A percentile compares a stretch with the other conserved stretches of the same genome.
These are phyloP conservation scores for Syrista parreyssii DNA, from an alignment of 2,888 invertebrate genomes.

Conservation along the genomic window DNA sequence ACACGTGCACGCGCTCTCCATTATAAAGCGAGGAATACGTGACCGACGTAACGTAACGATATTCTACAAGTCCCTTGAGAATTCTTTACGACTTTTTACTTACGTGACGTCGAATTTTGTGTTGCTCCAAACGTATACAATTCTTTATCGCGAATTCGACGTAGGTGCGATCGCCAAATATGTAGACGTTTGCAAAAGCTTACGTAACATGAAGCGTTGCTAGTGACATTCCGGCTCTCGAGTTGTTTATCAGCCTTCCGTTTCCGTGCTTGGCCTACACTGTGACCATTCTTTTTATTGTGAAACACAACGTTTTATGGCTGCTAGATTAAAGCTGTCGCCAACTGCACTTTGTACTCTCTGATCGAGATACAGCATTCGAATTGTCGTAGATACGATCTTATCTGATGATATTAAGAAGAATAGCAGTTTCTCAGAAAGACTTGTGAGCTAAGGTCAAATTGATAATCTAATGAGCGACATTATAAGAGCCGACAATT, in stretches of 20 bases:
- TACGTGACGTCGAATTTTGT: neutral
- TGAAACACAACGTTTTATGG: neutral
- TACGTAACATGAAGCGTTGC: neutral
- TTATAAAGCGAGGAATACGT: conserved; percentile 24
- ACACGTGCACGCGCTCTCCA: neutral
- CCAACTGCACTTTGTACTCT: neutral
- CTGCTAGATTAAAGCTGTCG: too few species aligned
- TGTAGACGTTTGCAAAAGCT: neutral
- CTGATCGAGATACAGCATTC: neutral
- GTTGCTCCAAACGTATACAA: neutral
- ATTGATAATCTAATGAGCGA: neutral
- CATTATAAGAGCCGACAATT: neutral
- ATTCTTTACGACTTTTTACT: neutral
- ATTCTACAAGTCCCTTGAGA: neutral
- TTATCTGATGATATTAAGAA: neutral
- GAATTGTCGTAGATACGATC: neutral
- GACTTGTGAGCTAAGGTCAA: neutral
- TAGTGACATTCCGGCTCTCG: neutral
- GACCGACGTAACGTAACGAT: conserved; percentile 28
- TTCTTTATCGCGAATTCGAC: neutral
- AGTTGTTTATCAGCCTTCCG: neutral
- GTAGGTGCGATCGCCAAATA: neutral
- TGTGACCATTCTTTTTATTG: neutral
- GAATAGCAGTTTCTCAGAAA: neutral
- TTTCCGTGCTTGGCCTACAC: neutral